Evolutionary conservation across 2,113 vertebrate genomes (phyloP).

Genomic region (Ophthalmolycus amberensis): DNA sequence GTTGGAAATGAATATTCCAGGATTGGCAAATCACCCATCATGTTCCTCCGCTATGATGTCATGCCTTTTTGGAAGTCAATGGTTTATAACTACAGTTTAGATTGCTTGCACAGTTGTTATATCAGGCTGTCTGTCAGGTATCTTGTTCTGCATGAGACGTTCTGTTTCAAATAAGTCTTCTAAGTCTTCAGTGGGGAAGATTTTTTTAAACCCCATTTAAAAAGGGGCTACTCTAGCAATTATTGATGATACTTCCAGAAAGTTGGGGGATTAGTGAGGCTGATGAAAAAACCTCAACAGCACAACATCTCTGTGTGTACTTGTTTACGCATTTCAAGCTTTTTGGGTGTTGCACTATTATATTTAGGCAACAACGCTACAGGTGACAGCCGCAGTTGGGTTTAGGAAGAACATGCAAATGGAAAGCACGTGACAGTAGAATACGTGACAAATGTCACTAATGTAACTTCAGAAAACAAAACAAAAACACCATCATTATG

Average conservation of each 20-base stretch:
- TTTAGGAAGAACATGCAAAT: too few species aligned
- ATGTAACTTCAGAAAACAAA: too few species aligned
- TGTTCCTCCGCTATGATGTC: conserved; percentile 12
- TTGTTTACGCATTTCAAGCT: neutral
- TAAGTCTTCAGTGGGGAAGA: neutral
- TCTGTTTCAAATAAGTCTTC: neutral
- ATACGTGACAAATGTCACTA: too few species aligned
- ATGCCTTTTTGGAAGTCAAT: neutral
- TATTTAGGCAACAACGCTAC: too few species aligned
- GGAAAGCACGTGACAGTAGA: too few species aligned
- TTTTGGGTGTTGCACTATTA: neutral
- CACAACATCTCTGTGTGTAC: neutral
- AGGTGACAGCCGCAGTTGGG: too few species aligned
- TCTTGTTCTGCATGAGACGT: neutral
- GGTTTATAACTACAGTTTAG: neutral
- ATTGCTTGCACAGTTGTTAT: neutral
- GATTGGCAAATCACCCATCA: conserved; percentile 3
- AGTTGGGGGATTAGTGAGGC: neutral
- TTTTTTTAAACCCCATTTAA: neutral
- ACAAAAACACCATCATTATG: too few species aligned
- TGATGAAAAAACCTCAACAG: neutral
- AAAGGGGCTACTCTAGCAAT: neutral
- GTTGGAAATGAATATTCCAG: conserved; percentile 30
- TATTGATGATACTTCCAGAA: neutral
- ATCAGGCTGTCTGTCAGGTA: neutral